Evolutionary conservation across 2,797 vertebrate species (phyloP).

Genomic region (Diglossa cyanea): DNA sequence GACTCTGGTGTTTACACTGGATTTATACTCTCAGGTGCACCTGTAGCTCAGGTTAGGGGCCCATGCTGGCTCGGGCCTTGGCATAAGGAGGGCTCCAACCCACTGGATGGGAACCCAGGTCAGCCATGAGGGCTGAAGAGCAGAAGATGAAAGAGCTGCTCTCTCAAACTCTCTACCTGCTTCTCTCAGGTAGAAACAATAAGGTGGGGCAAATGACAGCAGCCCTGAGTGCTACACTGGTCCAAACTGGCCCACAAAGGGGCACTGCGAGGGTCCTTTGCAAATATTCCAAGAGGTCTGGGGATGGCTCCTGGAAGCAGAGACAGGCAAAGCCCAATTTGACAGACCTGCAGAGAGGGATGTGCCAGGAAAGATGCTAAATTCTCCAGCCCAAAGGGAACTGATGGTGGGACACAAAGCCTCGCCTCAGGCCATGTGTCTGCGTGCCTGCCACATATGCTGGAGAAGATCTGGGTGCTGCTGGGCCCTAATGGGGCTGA

Average conservation of each 20-base stretch:
- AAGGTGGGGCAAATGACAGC: background rate
- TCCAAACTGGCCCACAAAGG: background rate
- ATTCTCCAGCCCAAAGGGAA: background rate
- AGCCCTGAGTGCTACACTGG: background rate
- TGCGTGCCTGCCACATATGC: background rate
- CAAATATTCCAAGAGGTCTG: background rate
- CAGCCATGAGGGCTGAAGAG: background rate
- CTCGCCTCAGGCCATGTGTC: rapidly evolving
- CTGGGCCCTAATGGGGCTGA: background rate
- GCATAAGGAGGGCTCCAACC: background rate
- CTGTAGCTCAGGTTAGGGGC: background rate
- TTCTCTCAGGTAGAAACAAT: background rate
- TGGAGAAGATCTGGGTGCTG: background rate
- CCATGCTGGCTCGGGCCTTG: rapidly evolving
- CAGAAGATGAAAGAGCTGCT: background rate
- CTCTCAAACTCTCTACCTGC: background rate
- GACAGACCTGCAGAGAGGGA: background rate
- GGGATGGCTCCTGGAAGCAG: background rate
- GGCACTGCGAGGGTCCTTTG: background rate
- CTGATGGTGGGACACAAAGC: rapidly evolving
- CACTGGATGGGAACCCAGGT: background rate
- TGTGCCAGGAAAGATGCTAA: background rate
- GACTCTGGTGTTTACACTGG: background rate
- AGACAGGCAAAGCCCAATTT: background rate
- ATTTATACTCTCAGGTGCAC: background rate